These are phyloP conservation scores for Chironomus riparius DNA, from an alignment of 2,888 invertebrate species.

Conservation along the genomic window DNA sequence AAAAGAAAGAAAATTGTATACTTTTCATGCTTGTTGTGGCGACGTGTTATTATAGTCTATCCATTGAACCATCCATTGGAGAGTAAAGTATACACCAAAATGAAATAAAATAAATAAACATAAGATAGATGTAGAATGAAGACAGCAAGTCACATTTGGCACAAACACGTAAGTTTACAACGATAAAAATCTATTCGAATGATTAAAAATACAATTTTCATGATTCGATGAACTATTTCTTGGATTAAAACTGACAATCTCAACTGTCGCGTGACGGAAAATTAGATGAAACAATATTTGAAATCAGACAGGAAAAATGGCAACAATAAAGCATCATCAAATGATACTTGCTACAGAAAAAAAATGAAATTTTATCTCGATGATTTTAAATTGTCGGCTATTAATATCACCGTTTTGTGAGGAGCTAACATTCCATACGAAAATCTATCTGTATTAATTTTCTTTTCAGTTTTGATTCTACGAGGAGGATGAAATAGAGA, in stretches of 20 bases:
- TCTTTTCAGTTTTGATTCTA: too few relatives aligned
- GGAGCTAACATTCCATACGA: too few relatives aligned
- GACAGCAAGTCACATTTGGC: background rate
- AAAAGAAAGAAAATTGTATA: background rate
- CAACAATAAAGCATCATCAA: too few relatives aligned
- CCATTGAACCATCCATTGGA: background rate
- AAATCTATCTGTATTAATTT: too few relatives aligned
- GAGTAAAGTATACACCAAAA: background rate
- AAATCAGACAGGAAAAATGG: too few relatives aligned
- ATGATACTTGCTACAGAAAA: too few relatives aligned
- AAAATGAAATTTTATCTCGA: background rate
- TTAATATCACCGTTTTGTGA: background rate
- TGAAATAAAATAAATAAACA: background rate
- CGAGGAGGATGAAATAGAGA: too few relatives aligned
- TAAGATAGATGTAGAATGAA: background rate
- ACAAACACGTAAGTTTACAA: slow-evolving; percentile 23
- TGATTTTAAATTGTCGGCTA: background rate
- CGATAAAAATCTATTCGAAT: slow-evolving; percentile 17
- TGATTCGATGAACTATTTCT: slow-evolving; percentile 2
- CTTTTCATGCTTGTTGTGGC: background rate
- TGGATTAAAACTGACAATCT: background rate
- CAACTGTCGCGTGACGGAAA: background rate
- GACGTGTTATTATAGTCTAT: slow-evolving; percentile 2
- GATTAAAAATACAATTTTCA: slow-evolving; percentile 25
- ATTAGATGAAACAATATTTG: too few relatives aligned